Base-by-base conservation (phyloP, 1,140 invertebrate species). In the Drosophila mayri region DNA sequence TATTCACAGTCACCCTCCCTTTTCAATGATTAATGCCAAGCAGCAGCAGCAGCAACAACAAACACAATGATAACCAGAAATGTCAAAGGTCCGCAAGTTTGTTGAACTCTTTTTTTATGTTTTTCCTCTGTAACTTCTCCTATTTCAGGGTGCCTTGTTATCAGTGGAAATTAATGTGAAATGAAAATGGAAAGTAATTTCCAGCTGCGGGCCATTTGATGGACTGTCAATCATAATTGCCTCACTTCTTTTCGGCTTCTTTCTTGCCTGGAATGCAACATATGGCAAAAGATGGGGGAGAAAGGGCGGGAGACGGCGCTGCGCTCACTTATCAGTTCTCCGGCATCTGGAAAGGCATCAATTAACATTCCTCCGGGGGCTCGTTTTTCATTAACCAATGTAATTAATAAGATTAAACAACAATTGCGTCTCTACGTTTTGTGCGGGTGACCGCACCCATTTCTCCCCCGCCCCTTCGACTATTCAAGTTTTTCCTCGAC, bases 341-440 rank as follows among this genome's bases (percentile, higher is more conserved):
- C 49, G 57, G 68, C 67, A 76, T 76, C 74, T 76, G 75, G 60
- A 75, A 74, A 54, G 66, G 64, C 84, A 77, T 88, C 86, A 90
- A 90, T 90, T 90, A 90, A 88, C 74, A 90, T 90, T 85, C 80
- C 62, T 59, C 68, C 32, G 46, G 46, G 28, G 72, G 46, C 77
- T 78, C 80, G 73, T 76, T 83, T 78, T 83, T 79, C 84, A 88
- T 83, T 87, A 79, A 76, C 62, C 85, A 79, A 81, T 90, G 85
- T 90, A 90, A 90, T 90, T 90, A 90, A 90, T 90, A 90, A 90
- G 85, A 90, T 90, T 90, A 85, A 82, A 81, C 81, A 90, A 79
- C 81, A 90, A 87, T 84, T 88, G 85, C 81, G 84, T 74, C 78
- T 68, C 46, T 60, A 59, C 52, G 47, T 57, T 73, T 58, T 76